A percentile compares a stretch with the other conserved stretches of the same genome.
Conservation (phyloP, 2,113 vertebrate genomes). For the Serilophus lunatus region DNA sequence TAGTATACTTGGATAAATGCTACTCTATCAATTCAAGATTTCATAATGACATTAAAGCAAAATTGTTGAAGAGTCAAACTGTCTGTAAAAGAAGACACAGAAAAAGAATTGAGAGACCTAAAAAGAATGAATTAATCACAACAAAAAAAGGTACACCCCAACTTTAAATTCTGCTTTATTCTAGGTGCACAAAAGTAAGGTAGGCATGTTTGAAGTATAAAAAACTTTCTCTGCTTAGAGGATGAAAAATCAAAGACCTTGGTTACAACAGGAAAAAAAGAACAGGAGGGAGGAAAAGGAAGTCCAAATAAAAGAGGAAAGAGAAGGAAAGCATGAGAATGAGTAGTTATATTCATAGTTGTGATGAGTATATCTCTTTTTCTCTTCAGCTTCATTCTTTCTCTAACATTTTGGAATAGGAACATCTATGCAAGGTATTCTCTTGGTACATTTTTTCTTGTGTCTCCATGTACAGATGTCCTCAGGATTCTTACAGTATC, state of each 20-base stretch:
- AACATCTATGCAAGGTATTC: not conserved
- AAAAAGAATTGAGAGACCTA: not conserved
- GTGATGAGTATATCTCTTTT: not conserved
- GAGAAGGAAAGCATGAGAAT: not conserved
- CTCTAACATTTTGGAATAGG: not conserved
- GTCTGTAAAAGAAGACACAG: not conserved
- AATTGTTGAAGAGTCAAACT: not conserved
- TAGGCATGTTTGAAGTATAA: not conserved
- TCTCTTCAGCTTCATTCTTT: not conserved
- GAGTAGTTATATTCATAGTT: not conserved
- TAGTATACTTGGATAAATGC: not conserved
- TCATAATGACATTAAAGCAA: not conserved
- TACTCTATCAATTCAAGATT: not conserved
- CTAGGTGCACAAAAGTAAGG: not conserved
- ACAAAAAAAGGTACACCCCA: not conserved
- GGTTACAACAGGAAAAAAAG: not conserved
- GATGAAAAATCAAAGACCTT: not conserved
- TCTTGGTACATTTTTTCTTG: not conserved
- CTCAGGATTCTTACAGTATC: not conserved
- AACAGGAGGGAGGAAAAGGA: not conserved
- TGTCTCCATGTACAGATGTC: not conserved
- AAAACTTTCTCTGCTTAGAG: not conserved
- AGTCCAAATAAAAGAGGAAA: not conserved
- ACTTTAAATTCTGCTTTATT: not conserved
- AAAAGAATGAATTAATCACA: not conserved